Base-by-base conservation (phyloP, 2,888 invertebrate species). In the Drosophila paramelanica region DNA sequence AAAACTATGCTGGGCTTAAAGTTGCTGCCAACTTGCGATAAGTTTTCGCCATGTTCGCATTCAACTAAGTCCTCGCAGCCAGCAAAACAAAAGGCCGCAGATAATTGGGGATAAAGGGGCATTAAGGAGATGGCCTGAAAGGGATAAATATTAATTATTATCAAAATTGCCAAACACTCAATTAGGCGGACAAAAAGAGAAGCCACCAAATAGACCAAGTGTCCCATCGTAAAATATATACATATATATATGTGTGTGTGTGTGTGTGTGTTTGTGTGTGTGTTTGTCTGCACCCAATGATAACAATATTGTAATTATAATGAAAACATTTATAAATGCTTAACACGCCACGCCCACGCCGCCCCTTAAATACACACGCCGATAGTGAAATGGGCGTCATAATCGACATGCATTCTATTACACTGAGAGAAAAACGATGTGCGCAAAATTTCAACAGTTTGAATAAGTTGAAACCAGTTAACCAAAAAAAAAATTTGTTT, bases 271-370 rank as follows among this genome's bases (percentile, higher is more conserved):
- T 45, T 42, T 51, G 59, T 41, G 53, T 45, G 61, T 27, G 17
- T 17, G 61, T 42, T 36, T 75, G 73, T 52, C 55, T 59, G 71
- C 57, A 49, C 38, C 62, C 53, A 67, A 67, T 65, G 79, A 69
- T 75, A 77, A 79, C 77, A 79, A 77, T 75, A 68, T 67, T 81
- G 73, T 87, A 73, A 83, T 83, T 80, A 71, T 82, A 76, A 88
- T 86, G 80, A 74, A 88, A 85, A 71, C 66, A 78, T 82, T 86
- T 71, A 46, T 69, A 55, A 59, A 67, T 61, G 81, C 67, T 72
- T 52, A 58, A 58, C 79, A 73, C 57, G 67, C 42, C 53, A 52
- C 31, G 43, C 41, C 42, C 42, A 38, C 23, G 27, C 50, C 36
- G 49, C 13, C 50, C 33, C 53, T 45, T 38, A 38, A 49, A 50